Percentiles rank a stretch among this genome's conserved stretches.
Evolutionary conservation across 2,888 invertebrate species (phyloP).

Genomic region (Polydrusus pterygomalis): DNA sequence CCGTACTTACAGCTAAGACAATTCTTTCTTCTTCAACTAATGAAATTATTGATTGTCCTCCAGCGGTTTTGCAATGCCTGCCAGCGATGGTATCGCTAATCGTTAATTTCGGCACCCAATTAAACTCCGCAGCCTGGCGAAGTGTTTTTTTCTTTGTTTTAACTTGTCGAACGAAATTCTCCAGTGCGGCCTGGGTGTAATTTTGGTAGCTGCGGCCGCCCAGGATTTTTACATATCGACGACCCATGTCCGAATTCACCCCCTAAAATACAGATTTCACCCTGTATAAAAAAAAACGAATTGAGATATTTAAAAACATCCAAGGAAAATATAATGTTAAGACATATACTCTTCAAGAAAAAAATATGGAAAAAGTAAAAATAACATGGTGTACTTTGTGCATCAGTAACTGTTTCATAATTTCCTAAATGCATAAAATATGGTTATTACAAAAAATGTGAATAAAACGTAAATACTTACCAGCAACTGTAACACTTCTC

Average conservation of each 20-base stretch:
- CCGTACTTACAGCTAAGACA: too few species aligned
- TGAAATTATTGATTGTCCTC: slow-evolving; percentile 33
- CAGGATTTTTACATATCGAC: neutral
- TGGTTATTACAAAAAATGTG: too few species aligned
- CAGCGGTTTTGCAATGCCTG: neutral
- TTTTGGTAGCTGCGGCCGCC: slow-evolving; percentile 2
- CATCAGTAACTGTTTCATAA: too few species aligned
- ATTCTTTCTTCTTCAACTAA: neutral
- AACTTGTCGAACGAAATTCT: neutral
- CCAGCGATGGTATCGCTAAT: neutral
- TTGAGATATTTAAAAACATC: too few species aligned
- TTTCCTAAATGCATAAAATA: too few species aligned
- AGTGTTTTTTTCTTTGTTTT: neutral
- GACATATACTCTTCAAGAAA: neutral
- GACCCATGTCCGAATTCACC: too few species aligned
- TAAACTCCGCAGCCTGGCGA: neutral
- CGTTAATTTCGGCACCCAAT: slow-evolving; percentile 3
- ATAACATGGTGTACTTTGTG: too few species aligned
- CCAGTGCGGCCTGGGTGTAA: neutral
- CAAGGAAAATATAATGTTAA: too few species aligned
- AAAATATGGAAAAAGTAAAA: neutral
- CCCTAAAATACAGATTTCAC: too few species aligned
- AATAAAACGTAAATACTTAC: too few species aligned
- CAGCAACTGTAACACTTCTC: too few species aligned
- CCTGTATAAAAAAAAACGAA: too few species aligned